Conservation (phyloP, 2,113 vertebrate genomes). For the Pangasianodon gigas region DNA sequence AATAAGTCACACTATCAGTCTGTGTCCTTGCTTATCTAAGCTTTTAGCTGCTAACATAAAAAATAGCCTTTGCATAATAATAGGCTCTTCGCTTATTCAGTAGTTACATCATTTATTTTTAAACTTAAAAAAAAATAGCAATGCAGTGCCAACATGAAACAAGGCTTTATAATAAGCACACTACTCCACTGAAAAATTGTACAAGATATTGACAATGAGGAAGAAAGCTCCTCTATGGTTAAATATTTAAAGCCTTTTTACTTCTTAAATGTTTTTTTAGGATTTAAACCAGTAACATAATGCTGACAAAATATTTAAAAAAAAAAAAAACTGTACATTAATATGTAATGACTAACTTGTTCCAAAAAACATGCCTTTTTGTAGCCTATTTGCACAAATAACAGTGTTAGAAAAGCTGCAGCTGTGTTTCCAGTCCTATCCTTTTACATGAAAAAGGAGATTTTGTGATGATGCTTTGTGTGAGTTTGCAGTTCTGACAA, state of each 20-base stretch:
- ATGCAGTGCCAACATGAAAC: not conserved
- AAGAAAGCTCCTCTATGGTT: not conserved
- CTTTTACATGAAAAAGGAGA: not conserved
- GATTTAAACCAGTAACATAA: not conserved
- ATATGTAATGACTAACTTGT: not conserved
- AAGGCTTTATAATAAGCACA: not conserved
- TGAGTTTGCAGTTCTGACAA: not conserved
- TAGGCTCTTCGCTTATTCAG: constrained; percentile 48
- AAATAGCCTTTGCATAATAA: constrained; percentile 14
- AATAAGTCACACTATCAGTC: constrained; percentile 12
- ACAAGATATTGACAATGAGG: not conserved
- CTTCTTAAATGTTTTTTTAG: not conserved
- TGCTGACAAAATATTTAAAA: not conserved
- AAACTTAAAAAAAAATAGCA: not conserved
- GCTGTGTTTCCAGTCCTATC: not conserved
- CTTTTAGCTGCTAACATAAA: constrained; percentile 6
- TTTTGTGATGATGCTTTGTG: not conserved
- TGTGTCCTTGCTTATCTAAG: constrained; percentile 38
- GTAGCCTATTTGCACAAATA: not conserved
- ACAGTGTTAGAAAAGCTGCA: not conserved
- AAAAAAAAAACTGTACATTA: not conserved
- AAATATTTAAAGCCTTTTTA: not conserved
- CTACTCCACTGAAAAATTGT: not conserved
- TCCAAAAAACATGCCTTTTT: not conserved
- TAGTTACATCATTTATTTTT: constrained; percentile 8